These are phyloP conservation scores for Cyclophora punctaria DNA, from an alignment of 2,888 invertebrate species.

Conservation along the genomic window DNA sequence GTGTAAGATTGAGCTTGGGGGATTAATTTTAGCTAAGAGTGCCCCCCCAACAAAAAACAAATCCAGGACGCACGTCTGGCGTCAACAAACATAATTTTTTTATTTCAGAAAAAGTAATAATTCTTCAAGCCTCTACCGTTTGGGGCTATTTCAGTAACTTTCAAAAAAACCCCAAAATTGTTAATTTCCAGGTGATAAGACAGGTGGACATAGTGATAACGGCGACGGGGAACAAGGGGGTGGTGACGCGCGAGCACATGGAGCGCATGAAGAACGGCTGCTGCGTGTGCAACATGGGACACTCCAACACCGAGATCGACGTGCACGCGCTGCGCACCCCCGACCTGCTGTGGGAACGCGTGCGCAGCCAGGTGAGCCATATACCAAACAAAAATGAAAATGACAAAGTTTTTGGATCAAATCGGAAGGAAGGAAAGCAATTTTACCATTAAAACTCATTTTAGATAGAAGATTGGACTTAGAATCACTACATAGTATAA, in stretches of 20 bases:
- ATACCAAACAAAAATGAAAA: no score
- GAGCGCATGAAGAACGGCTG: slow-evolving; percentile 97
- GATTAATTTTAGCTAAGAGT: no score
- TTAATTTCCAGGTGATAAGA: slow-evolving; percentile 81
- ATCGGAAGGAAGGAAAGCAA: no score
- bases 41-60: no score
- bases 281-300: slow-evolving; percentile 97
- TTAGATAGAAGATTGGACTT: background rate
- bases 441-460: no score
- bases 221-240: slow-evolving; percentile 98
- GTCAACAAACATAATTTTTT: background rate
- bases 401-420: no score
- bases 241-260: slow-evolving; percentile 95
- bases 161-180: no score
- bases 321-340: slow-evolving; percentile 94
- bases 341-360: slow-evolving; percentile 97
- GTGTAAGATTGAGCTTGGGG: no score
- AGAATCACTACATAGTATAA: no score
- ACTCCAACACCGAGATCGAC: slow-evolving; percentile 95
- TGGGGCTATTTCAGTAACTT: no score
- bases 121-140: no score
- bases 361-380: slow-evolving; percentile 84
- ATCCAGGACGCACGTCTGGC: no score
- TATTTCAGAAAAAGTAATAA: background rate
- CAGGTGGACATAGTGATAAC: slow-evolving; percentile 97